Conservation (phyloP, 2,113 vertebrate genomes). For the Menura novaehollandiae region DNA sequence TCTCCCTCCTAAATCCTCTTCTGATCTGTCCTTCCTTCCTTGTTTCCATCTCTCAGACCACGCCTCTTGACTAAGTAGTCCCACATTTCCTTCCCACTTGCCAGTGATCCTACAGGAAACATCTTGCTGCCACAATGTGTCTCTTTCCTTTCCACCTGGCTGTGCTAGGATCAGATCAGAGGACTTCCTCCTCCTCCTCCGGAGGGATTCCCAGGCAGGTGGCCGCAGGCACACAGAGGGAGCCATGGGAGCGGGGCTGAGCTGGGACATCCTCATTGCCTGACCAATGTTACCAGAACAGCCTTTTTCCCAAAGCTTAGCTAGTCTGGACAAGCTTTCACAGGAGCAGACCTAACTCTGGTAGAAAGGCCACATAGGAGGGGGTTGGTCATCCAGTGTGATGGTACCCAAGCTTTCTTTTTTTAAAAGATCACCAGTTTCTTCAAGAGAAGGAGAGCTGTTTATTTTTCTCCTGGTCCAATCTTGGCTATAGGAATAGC, state of each 20-base stretch:
- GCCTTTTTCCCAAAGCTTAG: background rate
- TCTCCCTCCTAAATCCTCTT: slow-evolving; percentile 14
- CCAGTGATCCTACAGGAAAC: slow-evolving; percentile 17
- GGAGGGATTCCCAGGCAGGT: rapidly evolving
- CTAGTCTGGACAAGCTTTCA: background rate
- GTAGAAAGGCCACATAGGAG: background rate
- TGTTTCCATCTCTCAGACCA: background rate
- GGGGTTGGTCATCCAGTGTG: background rate
- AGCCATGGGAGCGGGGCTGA: rapidly evolving
- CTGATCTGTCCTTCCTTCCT: slow-evolving; percentile 4
- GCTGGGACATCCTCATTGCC: rapidly evolving
- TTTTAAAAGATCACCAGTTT: background rate
- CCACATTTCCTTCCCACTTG: slow-evolving; percentile 18
- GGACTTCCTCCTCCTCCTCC: background rate
- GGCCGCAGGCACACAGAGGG: background rate
- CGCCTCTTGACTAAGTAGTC: slow-evolving; percentile 16
- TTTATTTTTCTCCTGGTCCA: background rate
- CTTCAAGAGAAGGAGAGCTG: background rate
- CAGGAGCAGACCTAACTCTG: background rate
- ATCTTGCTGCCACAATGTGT: slow-evolving; percentile 7
- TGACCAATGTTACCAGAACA: background rate
- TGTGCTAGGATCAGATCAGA: background rate
- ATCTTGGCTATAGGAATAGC: background rate
- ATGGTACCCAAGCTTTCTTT: background rate
- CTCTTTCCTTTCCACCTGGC: background rate